Evolutionary conservation across 1,140 invertebrate genomes (phyloP).

Genomic region (Drosophila pandora): DNA sequence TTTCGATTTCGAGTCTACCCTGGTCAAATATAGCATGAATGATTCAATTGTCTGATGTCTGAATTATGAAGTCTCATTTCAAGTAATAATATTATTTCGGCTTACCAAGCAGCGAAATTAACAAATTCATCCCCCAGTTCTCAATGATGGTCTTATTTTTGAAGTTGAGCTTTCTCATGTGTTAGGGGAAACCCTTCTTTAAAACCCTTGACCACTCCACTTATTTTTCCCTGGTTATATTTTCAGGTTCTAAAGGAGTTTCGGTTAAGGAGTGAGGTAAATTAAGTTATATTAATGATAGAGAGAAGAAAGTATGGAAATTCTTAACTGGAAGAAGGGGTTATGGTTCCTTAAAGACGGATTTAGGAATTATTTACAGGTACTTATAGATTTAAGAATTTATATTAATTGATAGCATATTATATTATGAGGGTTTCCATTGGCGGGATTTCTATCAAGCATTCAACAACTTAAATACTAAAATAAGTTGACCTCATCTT

Average conservation of each 20-base stretch:
- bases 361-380: not conserved
- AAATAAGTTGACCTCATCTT: no score
- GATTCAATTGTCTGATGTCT: conserved; percentile 50
- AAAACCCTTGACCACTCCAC: conserved; percentile 4
- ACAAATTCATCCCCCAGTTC: conserved; percentile 50
- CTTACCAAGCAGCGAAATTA: conserved; percentile 57
- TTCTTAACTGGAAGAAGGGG: not conserved
- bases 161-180: not conserved
- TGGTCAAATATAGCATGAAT: conserved; percentile 41
- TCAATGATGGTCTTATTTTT: not conserved
- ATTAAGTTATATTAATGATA: not conserved
- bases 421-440: no score
- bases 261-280: not conserved
- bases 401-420: no score
- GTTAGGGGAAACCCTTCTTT: conserved; percentile 8
- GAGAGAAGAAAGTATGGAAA: not conserved
- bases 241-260: not conserved
- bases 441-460: no score
- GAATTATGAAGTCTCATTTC: conserved; percentile 36
- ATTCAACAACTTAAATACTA: no score
- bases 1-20: conserved; percentile 14
- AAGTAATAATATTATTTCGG: conserved; percentile 67
- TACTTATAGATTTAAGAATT: no score
- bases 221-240: not conserved
- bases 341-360: not conserved